Conservation (phyloP, 2,797 vertebrate species). For the Pangasius sanitwongsei region DNA sequence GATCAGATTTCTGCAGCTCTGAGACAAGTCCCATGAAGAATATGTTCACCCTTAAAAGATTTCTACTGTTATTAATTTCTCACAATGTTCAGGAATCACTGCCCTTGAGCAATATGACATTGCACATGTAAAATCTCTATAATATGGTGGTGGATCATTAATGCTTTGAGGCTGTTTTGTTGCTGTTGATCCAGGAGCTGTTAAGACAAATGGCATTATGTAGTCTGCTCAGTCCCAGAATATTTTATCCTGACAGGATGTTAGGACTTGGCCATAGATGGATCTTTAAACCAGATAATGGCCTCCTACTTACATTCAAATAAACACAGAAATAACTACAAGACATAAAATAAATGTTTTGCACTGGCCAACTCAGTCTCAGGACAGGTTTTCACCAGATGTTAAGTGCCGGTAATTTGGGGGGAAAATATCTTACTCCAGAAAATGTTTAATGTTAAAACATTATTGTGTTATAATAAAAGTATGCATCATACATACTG, state of each 20-base stretch:
- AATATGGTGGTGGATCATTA: neutral
- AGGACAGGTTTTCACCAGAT: neutral
- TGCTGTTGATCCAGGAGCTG: neutral
- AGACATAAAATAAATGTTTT: neutral
- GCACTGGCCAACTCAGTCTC: neutral
- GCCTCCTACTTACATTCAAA: neutral
- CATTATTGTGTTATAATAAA: no score
- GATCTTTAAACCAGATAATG: neutral
- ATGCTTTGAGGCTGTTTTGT: neutral
- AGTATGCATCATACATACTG: no score
- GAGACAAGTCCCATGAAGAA: neutral
- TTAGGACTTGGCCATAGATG: neutral
- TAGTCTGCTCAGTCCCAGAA: neutral
- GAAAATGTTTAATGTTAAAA: no score
- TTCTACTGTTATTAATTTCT: neutral
- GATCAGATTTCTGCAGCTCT: neutral
- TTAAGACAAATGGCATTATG: neutral
- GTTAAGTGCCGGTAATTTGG: no score
- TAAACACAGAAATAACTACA: neutral
- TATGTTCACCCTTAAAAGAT: neutral
- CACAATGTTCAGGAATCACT: neutral
- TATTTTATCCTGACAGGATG: neutral
- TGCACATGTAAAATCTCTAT: neutral
- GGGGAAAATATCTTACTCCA: no score
- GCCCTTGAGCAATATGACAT: neutral